Evolutionary conservation across 2,797 vertebrate genomes (phyloP), one percentile per base, ranked within the genome.

Genomic region (Sebastes hubbsi): DNA sequence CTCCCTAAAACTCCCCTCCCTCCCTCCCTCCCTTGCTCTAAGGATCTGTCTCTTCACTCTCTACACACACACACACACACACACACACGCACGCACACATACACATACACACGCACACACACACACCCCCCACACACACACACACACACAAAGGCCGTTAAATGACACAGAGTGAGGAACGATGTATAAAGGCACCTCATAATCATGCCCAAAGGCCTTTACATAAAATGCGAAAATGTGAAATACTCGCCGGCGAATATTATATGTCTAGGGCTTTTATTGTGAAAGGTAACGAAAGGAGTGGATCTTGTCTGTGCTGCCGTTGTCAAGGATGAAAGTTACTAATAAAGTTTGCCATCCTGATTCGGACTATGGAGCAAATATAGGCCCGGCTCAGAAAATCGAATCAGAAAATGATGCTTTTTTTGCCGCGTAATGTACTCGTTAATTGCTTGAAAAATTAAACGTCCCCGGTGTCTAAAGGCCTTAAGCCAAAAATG

Each of bases 11-110:
- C 16, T 46, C 42, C 42, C 69, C 55, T 34, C 34, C n/a, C 2
- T 18, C 65, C 69, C 58, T 24, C 16, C 27, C 76, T 63, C 42
- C 63, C 60, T 71, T 77, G 20, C 64, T 62, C 63, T 69, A 8
- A 67, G 42, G 70, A 75, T 70, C 75, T 62, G 85, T 69, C 81
- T 89, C 67, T 85, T 90, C 85, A 87, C 83, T 89, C 91, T 89
- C 88, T 82, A 80, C 49, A 72, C 76, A 84, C 77, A 78, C 61
- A 80, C 30, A 10, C 32, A 34, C 32, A 34, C 27, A 29, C 27
- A 29, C 27, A 29, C 29, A 29, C 29, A 6, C 29, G 1, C 30
- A 10, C 32, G 11, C 32, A 34, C 27, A 29, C 27, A 29, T 4
- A 29, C 29, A 29, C 29, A 6, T 6, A 2, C 14, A 3, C 16